Evolutionary conservation across 1,140 invertebrate species (phyloP).

Genomic region (Bombus consobrinus): DNA sequence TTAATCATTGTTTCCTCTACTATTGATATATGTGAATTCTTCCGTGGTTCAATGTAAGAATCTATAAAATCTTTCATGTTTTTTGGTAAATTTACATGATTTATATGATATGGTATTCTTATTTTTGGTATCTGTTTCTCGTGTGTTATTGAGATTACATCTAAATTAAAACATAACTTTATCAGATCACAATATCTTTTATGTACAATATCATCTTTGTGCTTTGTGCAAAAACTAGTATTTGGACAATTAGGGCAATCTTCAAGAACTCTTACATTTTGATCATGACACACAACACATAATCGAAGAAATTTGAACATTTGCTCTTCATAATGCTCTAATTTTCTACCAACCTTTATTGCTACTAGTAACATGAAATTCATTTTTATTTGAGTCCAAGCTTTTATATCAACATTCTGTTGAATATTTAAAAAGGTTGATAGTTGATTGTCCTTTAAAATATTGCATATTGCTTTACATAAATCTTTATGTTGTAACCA

Average conservation of each 20-base stretch:
- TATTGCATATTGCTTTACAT: slow-evolving; percentile 64
- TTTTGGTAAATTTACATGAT: slow-evolving; percentile 58
- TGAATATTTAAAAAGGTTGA: slow-evolving; percentile 43
- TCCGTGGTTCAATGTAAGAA: slow-evolving; percentile 59
- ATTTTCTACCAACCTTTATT: slow-evolving; percentile 60
- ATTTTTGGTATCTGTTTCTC: slow-evolving; percentile 56
- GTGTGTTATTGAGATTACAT: slow-evolving; percentile 56
- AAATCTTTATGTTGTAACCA: slow-evolving; percentile 75
- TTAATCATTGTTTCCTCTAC: slow-evolving; percentile 50
- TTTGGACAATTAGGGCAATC: slow-evolving; percentile 69
- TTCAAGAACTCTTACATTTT: slow-evolving; percentile 48
- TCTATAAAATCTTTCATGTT: slow-evolving; percentile 71
- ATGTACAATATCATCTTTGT: slow-evolving; percentile 59
- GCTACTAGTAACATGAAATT: slow-evolving; percentile 70
- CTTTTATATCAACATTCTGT: slow-evolving; percentile 34
- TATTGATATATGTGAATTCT: slow-evolving; percentile 42
- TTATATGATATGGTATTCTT: slow-evolving; percentile 54
- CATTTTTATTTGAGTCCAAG: slow-evolving; percentile 66
- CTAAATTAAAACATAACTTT: slow-evolving; percentile 62
- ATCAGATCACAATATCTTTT: slow-evolving; percentile 59
- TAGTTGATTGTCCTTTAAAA: slow-evolving; percentile 38
- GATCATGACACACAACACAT: slow-evolving; percentile 70
- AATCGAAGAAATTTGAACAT: slow-evolving; percentile 74
- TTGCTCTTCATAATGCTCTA: slow-evolving; percentile 69
- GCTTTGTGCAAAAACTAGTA: slow-evolving; percentile 69